A percentile compares a stretch with the other conserved stretches of the same genome.
Conservation (phyloP, 2,797 vertebrate genomes). For the Chanos chanos region DNA sequence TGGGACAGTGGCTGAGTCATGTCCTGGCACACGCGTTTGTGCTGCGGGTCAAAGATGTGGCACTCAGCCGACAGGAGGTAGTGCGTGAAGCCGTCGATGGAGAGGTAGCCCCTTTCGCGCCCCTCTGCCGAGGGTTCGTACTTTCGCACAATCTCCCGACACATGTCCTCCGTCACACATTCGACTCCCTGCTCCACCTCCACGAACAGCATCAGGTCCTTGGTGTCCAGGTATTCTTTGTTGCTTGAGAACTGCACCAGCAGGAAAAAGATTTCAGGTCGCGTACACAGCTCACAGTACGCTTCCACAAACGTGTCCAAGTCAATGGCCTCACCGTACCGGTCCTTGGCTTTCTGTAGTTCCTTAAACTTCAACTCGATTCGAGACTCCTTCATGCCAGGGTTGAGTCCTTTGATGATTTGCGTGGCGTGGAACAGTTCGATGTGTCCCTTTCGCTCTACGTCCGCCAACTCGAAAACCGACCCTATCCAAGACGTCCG, state of each 20-base stretch:
- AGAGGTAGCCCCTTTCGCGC: conserved; percentile 80
- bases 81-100: conserved; percentile 88
- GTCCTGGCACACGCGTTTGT: conserved; percentile 89
- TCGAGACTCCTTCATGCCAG: conserved; percentile 85
- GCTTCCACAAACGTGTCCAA: conserved; percentile 83
- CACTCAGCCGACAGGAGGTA: conserved; percentile 92
- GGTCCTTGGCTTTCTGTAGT: conserved; percentile 83
- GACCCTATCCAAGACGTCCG: conserved; percentile 90
- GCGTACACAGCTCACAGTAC: conserved; percentile 89
- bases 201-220: conserved; percentile 87
- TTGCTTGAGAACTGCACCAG: conserved; percentile 93
- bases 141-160: conserved; percentile 80
- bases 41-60: conserved; percentile 90
- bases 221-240: conserved; percentile 89
- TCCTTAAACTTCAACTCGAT: conserved; percentile 93
- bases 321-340: conserved; percentile 74
- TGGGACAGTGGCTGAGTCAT: conserved; percentile 90
- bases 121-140: conserved; percentile 88
- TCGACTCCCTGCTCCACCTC: conserved; percentile 92
- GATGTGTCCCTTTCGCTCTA: conserved; percentile 79
- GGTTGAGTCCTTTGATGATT: conserved; percentile 87
- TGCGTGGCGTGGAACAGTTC: conserved; percentile 82
- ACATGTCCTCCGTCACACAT: conserved; percentile 83
- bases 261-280: conserved; percentile 88
- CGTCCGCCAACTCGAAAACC: conserved; percentile 81